Percentiles rank a stretch among this genome's conserved stretches.
Evolutionary conservation across 2,113 vertebrate species (phyloP).

Genomic region (Hydrochoerus hydrochaeris): DNA sequence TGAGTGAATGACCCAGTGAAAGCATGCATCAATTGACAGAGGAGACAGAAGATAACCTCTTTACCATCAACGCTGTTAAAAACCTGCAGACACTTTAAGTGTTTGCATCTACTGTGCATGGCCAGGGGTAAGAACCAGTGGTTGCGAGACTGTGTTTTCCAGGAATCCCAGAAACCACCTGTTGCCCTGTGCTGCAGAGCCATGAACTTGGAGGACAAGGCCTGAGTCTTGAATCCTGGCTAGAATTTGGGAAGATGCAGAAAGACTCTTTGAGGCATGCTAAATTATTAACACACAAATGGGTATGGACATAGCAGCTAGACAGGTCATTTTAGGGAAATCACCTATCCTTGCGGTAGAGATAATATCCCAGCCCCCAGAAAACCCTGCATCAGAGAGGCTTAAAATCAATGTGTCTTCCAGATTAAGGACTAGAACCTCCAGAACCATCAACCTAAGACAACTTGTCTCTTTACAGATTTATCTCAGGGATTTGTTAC

Average conservation of each 20-base stretch:
- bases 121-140: not conserved
- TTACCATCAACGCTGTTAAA: too few relatives aligned
- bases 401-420: not conserved
- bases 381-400: not conserved
- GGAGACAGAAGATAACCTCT: not conserved
- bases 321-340: not conserved
- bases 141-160: not conserved
- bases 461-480: not conserved
- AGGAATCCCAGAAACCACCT: not conserved
- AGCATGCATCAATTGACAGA: not conserved
- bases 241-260: not conserved
- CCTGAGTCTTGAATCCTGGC: not conserved
- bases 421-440: not conserved
- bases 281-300: not conserved
- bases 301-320: not conserved
- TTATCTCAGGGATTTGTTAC: not conserved
- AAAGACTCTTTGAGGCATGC: not conserved
- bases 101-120: not conserved
- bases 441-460: not conserved
- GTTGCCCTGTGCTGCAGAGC: not conserved
- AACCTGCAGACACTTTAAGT: not conserved
- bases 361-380: not conserved
- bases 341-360: rapidly evolving
- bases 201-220: not conserved
- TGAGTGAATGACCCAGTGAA: not conserved